These are phyloP conservation scores for Xylocopa sonorina DNA, from an alignment of 1,140 invertebrate genomes.

Conservation along the genomic window DNA sequence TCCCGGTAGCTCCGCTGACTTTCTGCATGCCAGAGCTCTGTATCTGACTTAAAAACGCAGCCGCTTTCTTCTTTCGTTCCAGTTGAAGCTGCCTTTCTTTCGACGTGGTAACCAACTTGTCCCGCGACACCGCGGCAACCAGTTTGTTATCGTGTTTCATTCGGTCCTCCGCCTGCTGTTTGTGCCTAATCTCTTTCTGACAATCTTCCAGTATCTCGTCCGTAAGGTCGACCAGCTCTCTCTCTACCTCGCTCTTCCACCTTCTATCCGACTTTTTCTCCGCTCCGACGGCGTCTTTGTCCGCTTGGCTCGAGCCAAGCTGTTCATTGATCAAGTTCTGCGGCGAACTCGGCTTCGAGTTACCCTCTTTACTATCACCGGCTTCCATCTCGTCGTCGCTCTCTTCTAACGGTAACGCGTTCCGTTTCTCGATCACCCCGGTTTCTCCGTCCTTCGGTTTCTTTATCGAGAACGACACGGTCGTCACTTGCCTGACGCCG, in stretches of 20 bases:
- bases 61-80: slow-evolving; percentile 87
- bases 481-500: slow-evolving; percentile 78
- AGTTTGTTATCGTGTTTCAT: slow-evolving; percentile 86
- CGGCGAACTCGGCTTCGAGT: slow-evolving; percentile 70
- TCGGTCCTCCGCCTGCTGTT: slow-evolving; percentile 83
- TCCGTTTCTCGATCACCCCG: slow-evolving; percentile 85
- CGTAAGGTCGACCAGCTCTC: slow-evolving; percentile 83
- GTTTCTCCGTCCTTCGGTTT: slow-evolving; percentile 88
- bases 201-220: slow-evolving; percentile 80
- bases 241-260: slow-evolving; percentile 64
- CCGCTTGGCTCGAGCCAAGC: no score
- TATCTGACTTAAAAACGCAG: slow-evolving; percentile 85
- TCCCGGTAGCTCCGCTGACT: slow-evolving; percentile 13
- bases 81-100: slow-evolving; percentile 87
- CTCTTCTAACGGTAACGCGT: slow-evolving; percentile 87
- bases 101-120: slow-evolving; percentile 83
- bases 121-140: slow-evolving; percentile 83
- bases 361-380: slow-evolving; percentile 75
- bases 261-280: slow-evolving; percentile 64
- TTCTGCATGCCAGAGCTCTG: slow-evolving; percentile 75
- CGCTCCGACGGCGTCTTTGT: slow-evolving; percentile 49
- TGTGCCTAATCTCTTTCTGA: slow-evolving; percentile 75
- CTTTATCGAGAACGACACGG: slow-evolving; percentile 92
- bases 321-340: slow-evolving; percentile 25
- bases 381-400: slow-evolving; percentile 87